Evolutionary conservation across 2,113 vertebrate species (phyloP).

Genomic region (Gambusia holbrooki): DNA sequence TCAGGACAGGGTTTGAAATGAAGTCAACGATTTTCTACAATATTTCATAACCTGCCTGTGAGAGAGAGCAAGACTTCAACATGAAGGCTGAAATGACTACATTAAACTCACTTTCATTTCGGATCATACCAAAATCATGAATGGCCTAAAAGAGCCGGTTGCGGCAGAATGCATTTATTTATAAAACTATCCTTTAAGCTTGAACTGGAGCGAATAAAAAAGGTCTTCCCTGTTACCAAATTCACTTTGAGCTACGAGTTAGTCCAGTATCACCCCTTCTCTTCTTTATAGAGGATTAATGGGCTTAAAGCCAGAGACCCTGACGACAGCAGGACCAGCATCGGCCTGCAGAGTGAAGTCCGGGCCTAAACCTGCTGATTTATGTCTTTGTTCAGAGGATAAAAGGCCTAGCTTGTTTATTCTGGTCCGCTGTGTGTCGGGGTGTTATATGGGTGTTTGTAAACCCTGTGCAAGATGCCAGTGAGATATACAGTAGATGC

Average conservation of each 20-base stretch:
- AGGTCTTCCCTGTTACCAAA: neutral
- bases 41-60: neutral
- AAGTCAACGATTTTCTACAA: neutral
- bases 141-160: too few species aligned
- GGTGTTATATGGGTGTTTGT: conserved; percentile 10
- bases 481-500: conserved; percentile 24
- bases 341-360: neutral
- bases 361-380: conserved; percentile 47
- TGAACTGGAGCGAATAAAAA: neutral
- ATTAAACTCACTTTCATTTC: neutral
- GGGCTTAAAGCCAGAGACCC: conserved; percentile 22
- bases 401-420: conserved; percentile 56
- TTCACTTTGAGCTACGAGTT: neutral
- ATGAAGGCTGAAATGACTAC: neutral
- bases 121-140: too few species aligned
- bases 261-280: conserved; percentile 12
- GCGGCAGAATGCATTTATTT: too few species aligned
- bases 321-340: conserved; percentile 30
- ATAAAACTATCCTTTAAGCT: neutral
- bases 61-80: neutral
- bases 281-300: conserved; percentile 39
- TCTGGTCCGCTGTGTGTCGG: conserved; percentile 6
- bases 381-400: conserved; percentile 56
- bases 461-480: conserved; percentile 46
- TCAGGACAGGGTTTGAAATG: neutral